A percentile compares a stretch with the other conserved stretches of the same genome.
Evolutionary conservation across 2,113 vertebrate species (phyloP).

Genomic region (Brachionichthys hirsutus): DNA sequence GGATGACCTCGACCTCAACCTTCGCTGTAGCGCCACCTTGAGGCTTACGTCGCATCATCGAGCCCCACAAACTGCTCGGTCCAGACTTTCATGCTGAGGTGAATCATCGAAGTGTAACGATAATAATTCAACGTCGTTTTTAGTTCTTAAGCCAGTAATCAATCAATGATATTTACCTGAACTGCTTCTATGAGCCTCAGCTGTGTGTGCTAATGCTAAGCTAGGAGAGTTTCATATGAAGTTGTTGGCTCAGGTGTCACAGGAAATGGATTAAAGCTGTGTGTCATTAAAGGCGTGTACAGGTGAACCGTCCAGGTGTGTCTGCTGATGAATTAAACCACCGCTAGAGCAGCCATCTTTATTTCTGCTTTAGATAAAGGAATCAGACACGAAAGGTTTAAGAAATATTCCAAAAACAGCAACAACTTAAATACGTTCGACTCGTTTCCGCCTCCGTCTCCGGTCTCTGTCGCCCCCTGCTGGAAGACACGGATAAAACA

Average conservation of each 20-base stretch:
- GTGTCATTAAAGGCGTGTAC: background rate
- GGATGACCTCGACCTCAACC: no score
- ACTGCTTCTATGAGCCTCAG: conserved; percentile 3
- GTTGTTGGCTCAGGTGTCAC: no score
- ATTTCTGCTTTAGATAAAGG: conserved; percentile 42
- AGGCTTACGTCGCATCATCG: no score
- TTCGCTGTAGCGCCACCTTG: no score
- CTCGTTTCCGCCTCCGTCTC: background rate
- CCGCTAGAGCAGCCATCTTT: conserved; percentile 55
- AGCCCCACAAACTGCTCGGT: no score
- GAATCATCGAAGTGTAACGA: no score
- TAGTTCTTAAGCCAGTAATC: no score
- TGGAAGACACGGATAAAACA: conserved; percentile 20
- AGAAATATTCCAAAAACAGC: conserved; percentile 46
- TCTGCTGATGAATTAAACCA: conserved; percentile 48
- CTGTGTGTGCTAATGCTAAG: no score
- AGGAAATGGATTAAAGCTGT: no score
- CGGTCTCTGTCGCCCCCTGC: conserved; percentile 52
- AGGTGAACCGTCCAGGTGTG: conserved; percentile 29
- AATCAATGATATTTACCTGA: no score
- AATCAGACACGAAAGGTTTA: conserved; percentile 31
- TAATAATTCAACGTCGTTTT: no score
- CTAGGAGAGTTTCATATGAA: background rate
- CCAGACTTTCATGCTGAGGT: no score
- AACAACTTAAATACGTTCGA: conserved; percentile 11